Percentiles rank a stretch among this genome's conserved stretches.
Conservation (phyloP, 2,888 invertebrate species). For the Brenthis hecate region DNA sequence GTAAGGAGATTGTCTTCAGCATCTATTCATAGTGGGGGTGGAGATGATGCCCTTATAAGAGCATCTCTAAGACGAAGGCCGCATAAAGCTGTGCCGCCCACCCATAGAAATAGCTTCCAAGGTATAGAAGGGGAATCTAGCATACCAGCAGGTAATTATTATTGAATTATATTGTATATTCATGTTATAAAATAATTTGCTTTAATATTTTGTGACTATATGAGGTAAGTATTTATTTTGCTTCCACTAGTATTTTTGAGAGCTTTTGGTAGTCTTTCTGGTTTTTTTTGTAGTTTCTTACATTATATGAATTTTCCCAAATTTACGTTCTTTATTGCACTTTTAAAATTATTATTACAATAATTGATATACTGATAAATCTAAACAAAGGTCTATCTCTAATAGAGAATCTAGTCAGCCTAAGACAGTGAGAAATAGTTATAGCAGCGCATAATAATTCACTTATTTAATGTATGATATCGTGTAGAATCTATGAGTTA, state of each 20-base stretch:
- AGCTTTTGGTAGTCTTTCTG: too few species aligned
- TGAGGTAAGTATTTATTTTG: too few species aligned
- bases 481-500: too few species aligned
- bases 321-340: too few species aligned
- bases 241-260: too few species aligned
- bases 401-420: too few species aligned
- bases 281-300: too few species aligned
- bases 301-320: not conserved
- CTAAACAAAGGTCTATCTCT: not conserved
- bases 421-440: too few species aligned
- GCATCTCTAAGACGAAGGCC: constrained; percentile 83
- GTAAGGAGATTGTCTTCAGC: constrained; percentile 72
- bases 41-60: constrained; percentile 82
- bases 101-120: constrained; percentile 84
- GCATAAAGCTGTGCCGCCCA: constrained; percentile 71
- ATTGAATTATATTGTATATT: not conserved
- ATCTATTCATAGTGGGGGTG: constrained; percentile 78
- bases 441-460: too few species aligned
- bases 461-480: too few species aligned
- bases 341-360: not conserved
- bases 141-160: constrained; percentile 63
- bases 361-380: not conserved
- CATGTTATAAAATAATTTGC: not conserved
- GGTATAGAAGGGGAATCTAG: constrained; percentile 75
- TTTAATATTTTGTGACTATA: too few species aligned